Percentiles rank a stretch among this genome's conserved stretches.
Conservation (phyloP, 2,888 invertebrate species). For the Aphidoletes aphidimyza region DNA sequence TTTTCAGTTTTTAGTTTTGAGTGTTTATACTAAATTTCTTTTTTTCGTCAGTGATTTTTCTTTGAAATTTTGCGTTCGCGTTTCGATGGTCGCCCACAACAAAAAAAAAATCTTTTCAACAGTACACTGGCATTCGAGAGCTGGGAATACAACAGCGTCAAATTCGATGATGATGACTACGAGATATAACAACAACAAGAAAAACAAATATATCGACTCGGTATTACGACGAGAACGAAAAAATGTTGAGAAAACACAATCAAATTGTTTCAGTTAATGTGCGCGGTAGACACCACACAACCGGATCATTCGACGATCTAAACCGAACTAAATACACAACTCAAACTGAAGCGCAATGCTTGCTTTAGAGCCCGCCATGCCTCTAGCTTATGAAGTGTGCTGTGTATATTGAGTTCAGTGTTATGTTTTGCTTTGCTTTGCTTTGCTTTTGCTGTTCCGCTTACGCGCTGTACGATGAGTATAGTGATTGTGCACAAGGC, state of each 20-base stretch:
- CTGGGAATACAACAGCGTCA: not conserved
- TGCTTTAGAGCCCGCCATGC: not conserved
- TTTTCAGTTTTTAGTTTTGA: too few relatives aligned
- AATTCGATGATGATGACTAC: not conserved
- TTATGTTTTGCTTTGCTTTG: slow-evolving; percentile 23
- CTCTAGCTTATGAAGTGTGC: not conserved
- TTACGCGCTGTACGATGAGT: not conserved
- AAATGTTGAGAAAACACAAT: not conserved
- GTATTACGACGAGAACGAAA: not conserved
- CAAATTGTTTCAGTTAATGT: not conserved
- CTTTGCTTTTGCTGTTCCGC: not conserved
- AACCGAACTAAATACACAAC: slow-evolving; percentile 24
- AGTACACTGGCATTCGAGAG: not conserved
- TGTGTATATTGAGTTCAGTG: slow-evolving; percentile 5
- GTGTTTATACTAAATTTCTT: too few relatives aligned
- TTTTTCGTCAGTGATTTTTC: too few relatives aligned
- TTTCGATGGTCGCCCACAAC: too few relatives aligned
- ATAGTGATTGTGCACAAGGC: slow-evolving; percentile 1
- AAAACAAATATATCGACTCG: too few relatives aligned
- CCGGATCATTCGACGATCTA: slow-evolving; percentile 49
- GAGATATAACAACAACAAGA: not conserved
- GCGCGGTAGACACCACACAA: not conserved
- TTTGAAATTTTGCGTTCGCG: not conserved
- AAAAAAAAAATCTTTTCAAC: not conserved
- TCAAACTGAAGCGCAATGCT: not conserved